Evolutionary conservation across 2,797 vertebrate genomes (phyloP).

Genomic region (Sebastes wilsoni): DNA sequence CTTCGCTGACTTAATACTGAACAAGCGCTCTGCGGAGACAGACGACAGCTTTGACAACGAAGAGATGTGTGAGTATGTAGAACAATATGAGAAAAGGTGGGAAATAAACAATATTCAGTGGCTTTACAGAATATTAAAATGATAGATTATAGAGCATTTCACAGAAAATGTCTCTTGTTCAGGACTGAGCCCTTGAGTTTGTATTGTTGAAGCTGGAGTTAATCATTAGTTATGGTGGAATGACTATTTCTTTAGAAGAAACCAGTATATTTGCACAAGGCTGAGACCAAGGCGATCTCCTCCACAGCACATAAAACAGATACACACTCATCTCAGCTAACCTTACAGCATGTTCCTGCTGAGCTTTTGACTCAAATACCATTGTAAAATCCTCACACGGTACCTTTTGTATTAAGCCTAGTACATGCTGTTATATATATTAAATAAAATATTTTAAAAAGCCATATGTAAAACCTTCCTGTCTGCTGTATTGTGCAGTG

Average conservation of each 20-base stretch:
- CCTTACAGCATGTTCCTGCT: background rate
- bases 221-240: slow-evolving; percentile 23
- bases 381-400: background rate
- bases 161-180: background rate
- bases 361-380: background rate
- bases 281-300: background rate
- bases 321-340: background rate
- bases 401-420: background rate
- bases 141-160: background rate
- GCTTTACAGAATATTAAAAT: background rate
- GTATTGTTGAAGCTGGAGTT: background rate
- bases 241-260: background rate
- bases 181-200: background rate
- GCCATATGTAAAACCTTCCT: background rate
- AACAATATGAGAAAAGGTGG: background rate
- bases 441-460: background rate
- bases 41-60: slow-evolving; percentile 77
- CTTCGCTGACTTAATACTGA: slow-evolving; percentile 73
- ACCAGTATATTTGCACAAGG: slow-evolving; percentile 30
- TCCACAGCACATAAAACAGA: background rate
- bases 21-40: slow-evolving; percentile 57
- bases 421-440: background rate
- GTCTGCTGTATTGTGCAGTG: slow-evolving; percentile 74
- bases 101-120: background rate
- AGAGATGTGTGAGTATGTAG: slow-evolving; percentile 83